Evolutionary conservation across 2,797 vertebrate species (phyloP), one percentile per base, ranked within the genome.

Genomic region (Paedocypris micromegethes): DNA sequence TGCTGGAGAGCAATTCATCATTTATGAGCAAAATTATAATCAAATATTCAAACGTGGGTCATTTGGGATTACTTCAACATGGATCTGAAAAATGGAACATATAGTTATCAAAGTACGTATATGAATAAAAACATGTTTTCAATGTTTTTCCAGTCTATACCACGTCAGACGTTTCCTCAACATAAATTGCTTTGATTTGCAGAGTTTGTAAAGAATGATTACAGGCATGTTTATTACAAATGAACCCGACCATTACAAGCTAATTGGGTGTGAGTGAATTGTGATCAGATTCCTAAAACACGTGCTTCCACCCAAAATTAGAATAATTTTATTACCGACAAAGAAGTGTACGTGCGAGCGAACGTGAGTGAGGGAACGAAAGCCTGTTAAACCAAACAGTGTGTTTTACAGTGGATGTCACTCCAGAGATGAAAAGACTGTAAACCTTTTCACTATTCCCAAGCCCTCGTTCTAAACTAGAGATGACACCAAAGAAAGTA

Each of bases 251-350:
- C 23, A 6, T 45, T 64, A 59, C 66, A 59, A 60, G 45, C 51
- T 43, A 56, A 64, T 61, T 44, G 52, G 58, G 40, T 55, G 61
- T 45, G 48, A 59, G 56, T 71, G 57, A 42, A 51, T 72, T 62
- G 68, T 48, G 2, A 68, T 69, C 23, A 40, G 60, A 69, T 69
- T 56, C 54, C 56, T 64, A n/a, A 38, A 73, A 64, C 55, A 64
- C 61, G 65, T 40, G 37, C 70, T 64, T 50, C 46, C 38, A 65
- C 61, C 65, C 66, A 54, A 72, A 68, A 65, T 72, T 65, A 68
- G 61, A 75, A 76, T 72, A 52, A 69, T 72, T 72, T 43, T 72
- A 66, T 65, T 58, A 64, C 43, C 70, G 57, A 60, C 44, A 9
- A 49, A 76, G 43, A 66, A 51, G 7, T 62, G 45, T n/a, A 6